Base-by-base conservation (phyloP, 2,888 invertebrate genomes). In the Drosophila nigritarsus region DNA sequence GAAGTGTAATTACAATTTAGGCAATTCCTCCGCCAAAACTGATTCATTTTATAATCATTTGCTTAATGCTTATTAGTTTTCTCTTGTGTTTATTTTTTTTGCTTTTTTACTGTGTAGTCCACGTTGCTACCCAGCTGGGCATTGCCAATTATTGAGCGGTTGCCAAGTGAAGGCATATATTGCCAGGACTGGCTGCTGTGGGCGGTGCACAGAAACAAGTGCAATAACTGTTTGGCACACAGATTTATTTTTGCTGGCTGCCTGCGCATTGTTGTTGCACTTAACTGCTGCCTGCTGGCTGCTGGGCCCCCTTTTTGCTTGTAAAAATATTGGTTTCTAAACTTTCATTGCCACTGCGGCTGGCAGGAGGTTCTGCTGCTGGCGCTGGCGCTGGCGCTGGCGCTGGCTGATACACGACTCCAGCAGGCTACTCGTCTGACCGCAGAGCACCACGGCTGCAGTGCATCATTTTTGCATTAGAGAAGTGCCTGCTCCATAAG, bases 211-310 rank as follows among this genome's bases (percentile, higher is more conserved):
- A 75, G 72, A 78, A 88, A 86, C 90, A 86, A 81, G 87, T 74
- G 90, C 90, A 88, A 86, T 90, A 86, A 86, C 90, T 90, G 90
- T 90, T 90, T 90, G 90, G 90, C 88, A 90, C 90, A 86, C 87
- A 86, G 90, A 86, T 90, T 90, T 90, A 86, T 86, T 87, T 45
- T 90, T 73, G 72, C 60, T 75, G 75, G 53, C 58, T 51, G 29
- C 55, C 27, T 55, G 49, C 42, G 49, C 53, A 63, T 60, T 71
- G 67, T 62, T 72, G 59, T 38, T 38, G 54, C 24, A 32, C n/a
- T 38, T 51, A 34, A 8, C 58, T 48, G 7, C n/a, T 55, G 27
- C 34, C 34, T 24, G 24, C 24, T 24, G 45, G 70, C 62, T 64
- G 56, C 64, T 32, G n/a, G 48, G 3, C 15, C 45, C 24, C 27